Evolutionary conservation across 2,113 vertebrate genomes (phyloP).

Genomic region (Riparia riparia): DNA sequence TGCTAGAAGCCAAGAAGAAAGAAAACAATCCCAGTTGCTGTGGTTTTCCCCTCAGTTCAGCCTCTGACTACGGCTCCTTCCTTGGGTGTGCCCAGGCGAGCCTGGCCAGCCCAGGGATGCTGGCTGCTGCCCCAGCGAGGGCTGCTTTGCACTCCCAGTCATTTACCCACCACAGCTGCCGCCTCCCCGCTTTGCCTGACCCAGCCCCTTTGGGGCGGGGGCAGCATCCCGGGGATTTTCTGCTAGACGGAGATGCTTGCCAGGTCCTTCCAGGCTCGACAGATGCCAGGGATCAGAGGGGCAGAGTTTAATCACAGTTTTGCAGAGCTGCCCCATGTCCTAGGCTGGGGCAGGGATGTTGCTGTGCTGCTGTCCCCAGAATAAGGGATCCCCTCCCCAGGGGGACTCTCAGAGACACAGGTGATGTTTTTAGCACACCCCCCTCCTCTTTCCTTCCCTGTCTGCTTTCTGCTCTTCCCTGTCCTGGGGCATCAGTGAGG

Average conservation of each 20-base stretch:
- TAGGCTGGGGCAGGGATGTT: rapidly evolving
- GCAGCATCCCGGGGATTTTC: background rate
- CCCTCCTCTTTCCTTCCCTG: background rate
- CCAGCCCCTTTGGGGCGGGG: background rate
- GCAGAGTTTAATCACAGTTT: background rate
- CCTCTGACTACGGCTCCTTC: background rate
- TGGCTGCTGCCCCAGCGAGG: rapidly evolving
- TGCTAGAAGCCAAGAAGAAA: background rate
- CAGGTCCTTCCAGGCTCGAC: background rate
- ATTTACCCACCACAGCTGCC: background rate
- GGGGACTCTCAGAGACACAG: background rate
- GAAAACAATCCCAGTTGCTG: background rate
- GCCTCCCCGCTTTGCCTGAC: background rate
- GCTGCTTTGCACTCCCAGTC: background rate
- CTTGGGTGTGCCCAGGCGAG: background rate
- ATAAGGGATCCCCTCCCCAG: rapidly evolving
- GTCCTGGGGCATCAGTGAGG: background rate
- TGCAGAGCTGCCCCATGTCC: background rate
- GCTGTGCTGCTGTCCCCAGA: background rate
- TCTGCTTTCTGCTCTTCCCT: background rate
- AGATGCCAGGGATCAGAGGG: background rate
- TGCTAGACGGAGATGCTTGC: background rate
- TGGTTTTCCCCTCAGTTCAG: background rate
- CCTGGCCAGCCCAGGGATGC: background rate
- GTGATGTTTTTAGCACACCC: background rate